A percentile compares a stretch with the other conserved stretches of the same genome.
phyloP scores from a whole-genome alignment of 2,888 invertebrate species.

The Agonopterix subpropinquella region DNA sequence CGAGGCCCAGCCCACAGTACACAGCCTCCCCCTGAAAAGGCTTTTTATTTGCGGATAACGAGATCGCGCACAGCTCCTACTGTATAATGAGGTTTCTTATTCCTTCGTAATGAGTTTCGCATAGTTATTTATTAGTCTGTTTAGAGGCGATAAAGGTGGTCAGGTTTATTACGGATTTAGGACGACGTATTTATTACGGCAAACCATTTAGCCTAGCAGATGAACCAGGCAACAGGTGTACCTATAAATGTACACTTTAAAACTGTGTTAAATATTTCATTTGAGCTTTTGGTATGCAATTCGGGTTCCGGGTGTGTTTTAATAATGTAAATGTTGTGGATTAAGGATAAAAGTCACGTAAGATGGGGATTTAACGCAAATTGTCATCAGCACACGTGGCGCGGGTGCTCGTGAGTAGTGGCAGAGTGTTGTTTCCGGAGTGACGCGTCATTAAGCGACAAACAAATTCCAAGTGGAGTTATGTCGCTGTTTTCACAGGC shows the following conservation, averaged over 20 bases:
- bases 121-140: constrained; percentile 34
- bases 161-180: constrained; percentile 1
- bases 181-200: neutral
- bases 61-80: constrained; percentile 40
- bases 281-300: neutral
- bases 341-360: neutral
- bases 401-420: neutral
- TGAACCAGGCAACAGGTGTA: neutral
- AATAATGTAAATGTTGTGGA: constrained; percentile 3
- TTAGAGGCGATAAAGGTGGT: constrained; percentile 21
- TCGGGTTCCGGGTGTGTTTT: neutral
- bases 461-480: constrained; percentile 19
- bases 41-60: constrained; percentile 62
- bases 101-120: constrained; percentile 49
- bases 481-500: constrained; percentile 8
- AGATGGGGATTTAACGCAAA: constrained; percentile 6
- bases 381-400: constrained; percentile 14
- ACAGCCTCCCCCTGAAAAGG: constrained; percentile 39
- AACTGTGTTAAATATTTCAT: neutral
- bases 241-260: neutral
- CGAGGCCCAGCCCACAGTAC: constrained; percentile 30
- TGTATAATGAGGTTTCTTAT: constrained; percentile 57
- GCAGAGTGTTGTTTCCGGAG: constrained; percentile 10
- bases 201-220: neutral
- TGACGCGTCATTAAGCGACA: constrained; percentile 21